Base-by-base conservation (phyloP, 64 coral and sea anemone genomes). In the Pocillopora verrucosa region DNA sequence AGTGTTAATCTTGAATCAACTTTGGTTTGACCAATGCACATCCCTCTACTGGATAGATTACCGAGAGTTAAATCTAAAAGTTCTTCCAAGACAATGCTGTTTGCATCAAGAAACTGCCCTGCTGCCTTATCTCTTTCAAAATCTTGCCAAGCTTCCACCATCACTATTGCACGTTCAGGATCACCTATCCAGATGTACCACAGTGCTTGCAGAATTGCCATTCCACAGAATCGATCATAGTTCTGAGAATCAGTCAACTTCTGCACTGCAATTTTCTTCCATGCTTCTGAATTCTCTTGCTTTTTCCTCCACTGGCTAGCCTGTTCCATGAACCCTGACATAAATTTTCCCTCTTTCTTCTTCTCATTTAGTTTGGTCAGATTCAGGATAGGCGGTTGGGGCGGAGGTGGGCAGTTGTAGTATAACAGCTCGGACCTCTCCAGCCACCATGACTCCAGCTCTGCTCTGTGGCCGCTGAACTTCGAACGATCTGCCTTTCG, bases 111-210 rank as follows among this genome's bases (percentile, higher is more conserved):
- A 26, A 68, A 6, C 17, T 16, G 67, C 12, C 75, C 75, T 38
- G 34, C 34, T 25, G 35, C 25, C 19, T 22, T 76, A 16, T 45
- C 74, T 77, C 76, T 62, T 30, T 65, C 87, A 35, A 89, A 16
- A 24, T 65, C 75, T 62, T 89, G 30, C 87, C 87, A 89, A 67
- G 74, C 87, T 56, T 89, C 65, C 15, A 79, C 61, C 87, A 89
- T 89, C 57, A 78, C 62, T 16, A 65, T 58, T 6, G 87, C 87
- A 56, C 75, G 78, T 51, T 56, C 76, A 79, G 26, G 41, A 41
- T 89, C 87, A 34, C 64, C 74, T 51, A 78, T 89, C 87, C 87
- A 89, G 26, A 79, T 76, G 77, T 78, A 79, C 87, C 87, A 89
- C 36, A 89, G 16, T 19, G 59, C 75, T 65, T 68, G 75, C 20